Evolutionary conservation across 2,888 invertebrate species (phyloP).

Genomic region (Rambutsinella grinnellia): DNA sequence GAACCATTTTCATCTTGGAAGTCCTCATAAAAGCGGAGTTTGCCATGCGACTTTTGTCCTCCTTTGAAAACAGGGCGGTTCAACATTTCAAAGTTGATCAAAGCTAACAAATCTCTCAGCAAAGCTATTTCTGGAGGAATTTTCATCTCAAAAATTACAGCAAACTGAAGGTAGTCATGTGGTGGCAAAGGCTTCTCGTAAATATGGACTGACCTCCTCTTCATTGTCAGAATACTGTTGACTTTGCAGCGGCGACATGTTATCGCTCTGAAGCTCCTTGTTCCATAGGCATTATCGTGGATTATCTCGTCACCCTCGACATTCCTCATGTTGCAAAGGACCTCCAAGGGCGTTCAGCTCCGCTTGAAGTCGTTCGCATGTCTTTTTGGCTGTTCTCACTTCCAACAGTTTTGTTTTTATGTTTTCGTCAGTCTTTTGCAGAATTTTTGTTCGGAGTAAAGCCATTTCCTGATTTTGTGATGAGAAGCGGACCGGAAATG

Average conservation of each 20-base stretch:
- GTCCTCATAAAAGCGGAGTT: too few relatives aligned
- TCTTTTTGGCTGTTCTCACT: neutral
- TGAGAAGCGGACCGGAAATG: neutral
- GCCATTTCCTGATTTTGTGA: neutral
- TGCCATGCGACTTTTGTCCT: neutral
- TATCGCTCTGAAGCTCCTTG: too few relatives aligned
- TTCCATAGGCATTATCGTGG: too few relatives aligned
- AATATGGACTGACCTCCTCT: neutral
- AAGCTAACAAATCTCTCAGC: conserved; percentile 28
- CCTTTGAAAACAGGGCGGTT: conserved; percentile 5
- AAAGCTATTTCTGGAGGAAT: conserved; percentile 11
- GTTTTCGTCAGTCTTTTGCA: neutral
- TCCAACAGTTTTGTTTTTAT: neutral
- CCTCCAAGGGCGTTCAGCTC: neutral
- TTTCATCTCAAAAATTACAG: neutral
- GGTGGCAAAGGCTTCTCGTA: neutral
- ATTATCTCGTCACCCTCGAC: neutral
- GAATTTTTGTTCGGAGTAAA: neutral
- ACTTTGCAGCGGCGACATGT: neutral
- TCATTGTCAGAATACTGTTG: neutral
- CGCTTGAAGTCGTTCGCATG: neutral
- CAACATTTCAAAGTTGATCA: conserved; percentile 22
- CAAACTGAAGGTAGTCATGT: neutral
- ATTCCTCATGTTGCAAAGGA: neutral
- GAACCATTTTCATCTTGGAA: neutral